Evolutionary conservation across 2,113 vertebrate genomes (phyloP), one percentile per base, ranked within the genome.

Genomic region (Columba livia): DNA sequence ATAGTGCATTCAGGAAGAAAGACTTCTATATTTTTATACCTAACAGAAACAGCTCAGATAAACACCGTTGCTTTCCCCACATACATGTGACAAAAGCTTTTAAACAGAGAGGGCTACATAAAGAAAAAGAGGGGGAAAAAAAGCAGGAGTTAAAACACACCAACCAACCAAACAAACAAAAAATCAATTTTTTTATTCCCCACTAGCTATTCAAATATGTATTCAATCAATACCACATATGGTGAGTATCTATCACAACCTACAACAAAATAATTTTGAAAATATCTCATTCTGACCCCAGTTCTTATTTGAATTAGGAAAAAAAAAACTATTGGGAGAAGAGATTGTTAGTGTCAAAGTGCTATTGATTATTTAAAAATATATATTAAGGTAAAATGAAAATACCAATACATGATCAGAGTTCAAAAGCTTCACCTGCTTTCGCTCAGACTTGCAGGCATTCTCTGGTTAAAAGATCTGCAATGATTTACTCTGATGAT

Each of bases 171-270:
- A 74, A 48, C 4, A 61, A 89, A 38, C 11, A 38, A 38, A 38
- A 38, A 38, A 89, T 88, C 81, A 87, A 75, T 96, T 19, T 6
- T 60, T 92, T n/a, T 81, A 32, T 89, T 75, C 44, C 44, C 90
- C 31, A 60, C 86, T 87, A 90, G 40, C 25, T 87, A 58, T 72
- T 94, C 95, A 95, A 92, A 88, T 79, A 82, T 70, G 31, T 51
- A 73, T 85, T 80, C 85, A 95, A 93, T 95, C 92, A 85, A 94
- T 92, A 86, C 23, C n/a, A 77, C 34, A 69, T 69, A 75, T 93
- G 79, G 72, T 70, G 96, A 79, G 31, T 50, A 94, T 71, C 81
- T 88, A 70, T 75, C 79, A 79, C 66, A 93, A 85, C n/a, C 77
- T 56, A 67, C 24, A 65, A 32, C 32, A 40, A 32, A 91, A n/a